Base-by-base conservation (phyloP, 23 tunicate species). In the Corella eumyota region DNA sequence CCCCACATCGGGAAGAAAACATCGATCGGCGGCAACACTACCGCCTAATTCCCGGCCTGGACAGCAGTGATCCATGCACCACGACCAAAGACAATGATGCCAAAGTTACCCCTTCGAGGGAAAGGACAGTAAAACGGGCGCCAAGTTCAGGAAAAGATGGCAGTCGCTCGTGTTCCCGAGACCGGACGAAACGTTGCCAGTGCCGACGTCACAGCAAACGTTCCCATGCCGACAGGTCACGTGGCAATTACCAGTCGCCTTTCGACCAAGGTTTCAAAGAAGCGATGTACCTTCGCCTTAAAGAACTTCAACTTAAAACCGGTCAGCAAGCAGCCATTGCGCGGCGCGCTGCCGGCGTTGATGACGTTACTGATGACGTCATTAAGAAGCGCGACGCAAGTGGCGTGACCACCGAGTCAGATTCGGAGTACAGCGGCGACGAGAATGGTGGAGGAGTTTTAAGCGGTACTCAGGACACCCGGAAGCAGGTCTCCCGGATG, bases 191-290 rank as follows among this genome's bases (percentile, higher is more conserved):
- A n/a, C n/a, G 57, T 27, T 6, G 57, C 23, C 57, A 27, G 22
- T 27, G 23, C 6, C 57, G 57, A 19, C 57, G 57, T 6, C 57
- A 51, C 57, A 27, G 57, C 22, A 25, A 27, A 7, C 6, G 22
- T 19, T 51, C 27, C 23, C 57, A 51, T 27, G 23, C 20, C 23
- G 57, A 7, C 57, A 51, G 57, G 23, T 51, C 57, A 51, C 57
- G 36, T 17, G 78, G 25, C 5, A 32, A 59, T 20, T 76, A 49
- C 45, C 75, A 73, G 30, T 76, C 83, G 5, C 74, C 83, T 33
- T 76, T 46, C 40, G 83, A 76, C 47, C 83, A 60, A 47, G 50
- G 47, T n/a, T 76, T 76, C 37, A 74, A 67, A 31, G 83, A 76
- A 29, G 67, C 83, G 25, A 76, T 76, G 83, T 76, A 67, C 62